Conservation (phyloP, 2,113 vertebrate species). For the Ceyx margarethae region DNA sequence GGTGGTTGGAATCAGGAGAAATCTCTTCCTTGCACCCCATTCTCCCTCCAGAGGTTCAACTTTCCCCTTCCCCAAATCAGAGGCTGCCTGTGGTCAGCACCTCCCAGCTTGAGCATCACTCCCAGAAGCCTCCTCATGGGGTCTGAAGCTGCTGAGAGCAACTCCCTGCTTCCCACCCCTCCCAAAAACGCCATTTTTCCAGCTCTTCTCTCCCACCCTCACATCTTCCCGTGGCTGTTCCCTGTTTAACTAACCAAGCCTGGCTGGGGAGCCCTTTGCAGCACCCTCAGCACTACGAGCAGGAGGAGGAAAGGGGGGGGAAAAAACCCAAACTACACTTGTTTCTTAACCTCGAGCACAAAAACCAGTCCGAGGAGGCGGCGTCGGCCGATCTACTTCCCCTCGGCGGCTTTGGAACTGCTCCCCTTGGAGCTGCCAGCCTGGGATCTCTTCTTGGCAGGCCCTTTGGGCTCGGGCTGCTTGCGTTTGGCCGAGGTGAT, state of each 20-base stretch:
- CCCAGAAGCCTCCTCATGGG: neutral
- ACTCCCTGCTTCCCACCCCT: too few species aligned
- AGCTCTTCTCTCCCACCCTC: neutral
- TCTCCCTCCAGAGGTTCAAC: neutral
- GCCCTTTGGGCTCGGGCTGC: slow-evolving; percentile 84
- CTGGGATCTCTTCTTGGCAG: slow-evolving; percentile 90
- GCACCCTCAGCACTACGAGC: neutral
- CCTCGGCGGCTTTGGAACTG: neutral
- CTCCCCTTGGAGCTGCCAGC: too few species aligned
- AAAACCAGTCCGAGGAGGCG: neutral
- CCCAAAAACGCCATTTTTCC: neutral
- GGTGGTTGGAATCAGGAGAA: neutral
- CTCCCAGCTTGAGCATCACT: neutral
- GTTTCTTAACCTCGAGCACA: neutral
- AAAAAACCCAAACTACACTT: neutral
- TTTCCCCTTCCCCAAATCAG: neutral
- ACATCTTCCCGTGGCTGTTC: neutral
- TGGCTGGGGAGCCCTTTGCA: neutral
- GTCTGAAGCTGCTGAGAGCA: neutral
- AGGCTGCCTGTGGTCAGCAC: fast-evolving
- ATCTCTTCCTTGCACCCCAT: neutral
- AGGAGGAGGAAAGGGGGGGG: neutral
- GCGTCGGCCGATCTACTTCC: slow-evolving; percentile 66
- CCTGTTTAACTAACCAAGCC: neutral
- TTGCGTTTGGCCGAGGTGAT: slow-evolving; percentile 92